Evolutionary conservation across 1,140 invertebrate genomes (phyloP).

Genomic region (Drosophila bifasciata): DNA sequence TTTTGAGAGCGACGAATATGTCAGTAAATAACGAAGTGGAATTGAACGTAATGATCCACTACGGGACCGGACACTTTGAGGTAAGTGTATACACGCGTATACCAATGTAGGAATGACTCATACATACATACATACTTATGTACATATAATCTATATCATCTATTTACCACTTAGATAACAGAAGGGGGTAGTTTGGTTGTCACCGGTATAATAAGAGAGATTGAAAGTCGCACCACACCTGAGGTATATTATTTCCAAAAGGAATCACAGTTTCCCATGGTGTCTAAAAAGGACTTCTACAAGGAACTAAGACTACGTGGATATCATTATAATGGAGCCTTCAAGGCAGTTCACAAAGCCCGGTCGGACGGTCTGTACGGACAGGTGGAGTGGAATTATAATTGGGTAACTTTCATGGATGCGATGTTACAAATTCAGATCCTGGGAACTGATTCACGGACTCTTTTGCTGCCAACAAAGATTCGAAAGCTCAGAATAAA

Average conservation of each 20-base stretch:
- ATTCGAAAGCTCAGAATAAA: conserved; percentile 93
- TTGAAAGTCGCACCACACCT: conserved; percentile 84
- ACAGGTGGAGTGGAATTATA: conserved; percentile 88
- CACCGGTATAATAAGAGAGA: conserved; percentile 88
- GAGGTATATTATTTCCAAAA: conserved; percentile 84
- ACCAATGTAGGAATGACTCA: no score
- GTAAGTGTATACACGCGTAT: conserved; percentile 27
- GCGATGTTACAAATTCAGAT: conserved; percentile 95
- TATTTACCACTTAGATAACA: conserved; percentile 85
- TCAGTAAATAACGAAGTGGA: conserved; percentile 88
- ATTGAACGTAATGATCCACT: conserved; percentile 92
- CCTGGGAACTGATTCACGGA: conserved; percentile 89
- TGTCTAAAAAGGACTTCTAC: conserved; percentile 92
- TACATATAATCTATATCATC: not conserved
- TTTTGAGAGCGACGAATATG: conserved; percentile 92
- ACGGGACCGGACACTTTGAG: conserved; percentile 92
- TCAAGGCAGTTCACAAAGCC: conserved; percentile 71
- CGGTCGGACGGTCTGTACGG: conserved; percentile 85
- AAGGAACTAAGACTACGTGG: conserved; percentile 95
- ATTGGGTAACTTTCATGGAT: conserved; percentile 97
- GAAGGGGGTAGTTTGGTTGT: conserved; percentile 92
- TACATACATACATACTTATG: not conserved
- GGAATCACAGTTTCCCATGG: conserved; percentile 83
- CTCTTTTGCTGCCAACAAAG: conserved; percentile 93
- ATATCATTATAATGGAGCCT: conserved; percentile 90